A percentile compares a stretch with the other conserved stretches of the same genome.
phyloP scores from a whole-genome alignment of 2,888 invertebrate genomes.

The Chouioia cunea region DNA sequence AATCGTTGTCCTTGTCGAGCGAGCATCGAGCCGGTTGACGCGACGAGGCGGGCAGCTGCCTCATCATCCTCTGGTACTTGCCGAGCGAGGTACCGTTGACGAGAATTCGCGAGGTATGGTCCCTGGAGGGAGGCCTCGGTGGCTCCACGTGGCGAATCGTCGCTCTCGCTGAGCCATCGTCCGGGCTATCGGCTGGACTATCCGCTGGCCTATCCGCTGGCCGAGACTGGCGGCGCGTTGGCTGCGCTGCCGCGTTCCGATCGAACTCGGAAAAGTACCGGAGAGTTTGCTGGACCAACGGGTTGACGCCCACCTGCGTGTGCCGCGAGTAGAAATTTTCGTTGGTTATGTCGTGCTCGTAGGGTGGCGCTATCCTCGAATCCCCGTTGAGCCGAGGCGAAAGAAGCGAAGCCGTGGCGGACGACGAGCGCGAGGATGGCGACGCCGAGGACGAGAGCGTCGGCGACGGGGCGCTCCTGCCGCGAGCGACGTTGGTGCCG shows the following conservation, averaged over 20 bases:
- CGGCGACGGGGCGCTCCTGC: constrained; percentile 11
- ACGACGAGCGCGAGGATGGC: not conserved
- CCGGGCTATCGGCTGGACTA: no score
- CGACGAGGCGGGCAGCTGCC: constrained; percentile 1
- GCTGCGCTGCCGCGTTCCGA: constrained; percentile 19
- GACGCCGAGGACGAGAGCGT: constrained; percentile 5
- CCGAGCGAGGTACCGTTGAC: constrained; percentile 39
- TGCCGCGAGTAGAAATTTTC: constrained; percentile 29
- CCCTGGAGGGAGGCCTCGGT: constrained; percentile 85
- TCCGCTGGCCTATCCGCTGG: no score
- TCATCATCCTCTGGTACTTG: constrained; percentile 33
- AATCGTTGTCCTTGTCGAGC: constrained; percentile 12
- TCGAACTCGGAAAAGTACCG: constrained; percentile 53
- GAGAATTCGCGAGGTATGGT: constrained; percentile 70
- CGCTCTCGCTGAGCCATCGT: no score
- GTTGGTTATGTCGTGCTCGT: constrained; percentile 7
- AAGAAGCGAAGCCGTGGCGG: not conserved
- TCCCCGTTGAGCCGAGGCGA: not conserved
- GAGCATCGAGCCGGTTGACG: no score
- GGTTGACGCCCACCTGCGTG: constrained; percentile 38
- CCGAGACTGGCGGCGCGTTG: no score
- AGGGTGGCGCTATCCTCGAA: not conserved
- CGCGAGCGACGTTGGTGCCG: not conserved
- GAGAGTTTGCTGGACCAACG: constrained; percentile 46
- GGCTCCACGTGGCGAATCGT: no score